phyloP scores from a whole-genome alignment of 30 jellyfish, hydroid and myxozoan species.

The Hydra vulgaris region DNA sequence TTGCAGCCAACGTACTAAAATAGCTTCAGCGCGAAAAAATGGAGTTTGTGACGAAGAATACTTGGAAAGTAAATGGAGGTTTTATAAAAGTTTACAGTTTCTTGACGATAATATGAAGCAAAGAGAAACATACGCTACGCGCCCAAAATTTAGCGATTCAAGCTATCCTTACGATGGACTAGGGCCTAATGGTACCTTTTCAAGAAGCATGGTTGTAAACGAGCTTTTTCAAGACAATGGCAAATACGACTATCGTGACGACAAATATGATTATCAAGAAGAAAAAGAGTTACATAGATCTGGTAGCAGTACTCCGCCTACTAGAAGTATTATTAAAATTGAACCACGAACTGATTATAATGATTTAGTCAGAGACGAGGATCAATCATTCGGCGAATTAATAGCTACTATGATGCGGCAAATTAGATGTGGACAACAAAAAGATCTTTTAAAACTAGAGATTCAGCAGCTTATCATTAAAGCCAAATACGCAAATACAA shows the following conservation, averaged over 20 bases:
- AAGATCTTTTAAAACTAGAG: constrained; percentile 24
- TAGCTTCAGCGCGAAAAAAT: neutral
- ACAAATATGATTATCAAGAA: neutral
- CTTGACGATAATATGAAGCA: constrained; percentile 29
- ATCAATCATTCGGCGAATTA: constrained; percentile 20
- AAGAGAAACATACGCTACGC: constrained; percentile 1
- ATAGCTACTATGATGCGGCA: constrained; percentile 26
- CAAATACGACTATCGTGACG: constrained; percentile 2
- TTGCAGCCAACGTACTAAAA: constrained; percentile 27
- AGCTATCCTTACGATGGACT: constrained; percentile 7
- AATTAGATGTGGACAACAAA: constrained; percentile 19
- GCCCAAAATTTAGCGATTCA: neutral
- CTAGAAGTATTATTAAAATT: neutral
- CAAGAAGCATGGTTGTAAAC: constrained; percentile 12
- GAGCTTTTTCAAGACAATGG: neutral
- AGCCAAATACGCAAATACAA: constrained; percentile 7
- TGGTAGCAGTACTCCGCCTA: neutral
- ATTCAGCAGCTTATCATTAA: constrained; percentile 24
- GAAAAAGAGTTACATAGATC: neutral
- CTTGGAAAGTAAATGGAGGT: constrained; percentile 26
- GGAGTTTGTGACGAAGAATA: constrained; percentile 10
- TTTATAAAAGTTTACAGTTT: constrained; percentile 24
- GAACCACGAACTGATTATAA: neutral
- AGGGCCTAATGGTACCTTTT: constrained; percentile 1
- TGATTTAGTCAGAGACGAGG: neutral